Conservation (phyloP, 92 coral and sea anemone genomes). For the Porites cylindrica region DNA sequence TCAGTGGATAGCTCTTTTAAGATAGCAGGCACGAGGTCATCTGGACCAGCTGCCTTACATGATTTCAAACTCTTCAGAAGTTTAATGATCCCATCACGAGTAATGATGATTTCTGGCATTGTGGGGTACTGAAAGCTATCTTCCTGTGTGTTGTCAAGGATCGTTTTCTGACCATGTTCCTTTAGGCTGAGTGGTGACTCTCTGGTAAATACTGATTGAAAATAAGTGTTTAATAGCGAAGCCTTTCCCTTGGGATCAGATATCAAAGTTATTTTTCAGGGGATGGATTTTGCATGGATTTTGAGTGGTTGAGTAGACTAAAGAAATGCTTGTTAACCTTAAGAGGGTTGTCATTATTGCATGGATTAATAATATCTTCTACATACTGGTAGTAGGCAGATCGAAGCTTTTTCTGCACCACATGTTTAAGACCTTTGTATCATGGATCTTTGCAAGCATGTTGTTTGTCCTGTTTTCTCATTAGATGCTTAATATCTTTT, state of each 20-base stretch:
- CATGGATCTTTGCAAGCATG: conserved; percentile 30
- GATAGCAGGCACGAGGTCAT: not conserved
- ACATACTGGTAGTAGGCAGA: not conserved
- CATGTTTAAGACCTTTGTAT: conserved; percentile 37
- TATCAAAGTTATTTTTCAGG: not conserved
- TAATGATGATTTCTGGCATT: no score
- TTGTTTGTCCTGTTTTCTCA: conserved; percentile 35
- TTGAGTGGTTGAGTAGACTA: not conserved
- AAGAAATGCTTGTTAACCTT: not conserved
- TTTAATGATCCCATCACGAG: no score
- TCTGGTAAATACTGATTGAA: not conserved
- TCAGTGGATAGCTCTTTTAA: not conserved
- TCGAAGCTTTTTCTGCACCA: conserved; percentile 26
- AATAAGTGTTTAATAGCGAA: not conserved
- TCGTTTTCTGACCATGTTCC: no score
- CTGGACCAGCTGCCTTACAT: not conserved
- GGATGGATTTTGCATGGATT: not conserved
- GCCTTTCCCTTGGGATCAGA: not conserved
- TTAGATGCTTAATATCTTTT: conserved; percentile 30
- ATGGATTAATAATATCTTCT: not conserved
- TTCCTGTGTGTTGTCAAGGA: no score
- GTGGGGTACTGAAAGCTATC: no score
- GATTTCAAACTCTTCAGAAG: no score
- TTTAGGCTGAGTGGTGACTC: not conserved
- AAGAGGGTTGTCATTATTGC: not conserved